These are phyloP conservation scores for Tryphoninae sp. DNA, from an alignment of 2,888 invertebrate genomes.

Conservation along the genomic window DNA sequence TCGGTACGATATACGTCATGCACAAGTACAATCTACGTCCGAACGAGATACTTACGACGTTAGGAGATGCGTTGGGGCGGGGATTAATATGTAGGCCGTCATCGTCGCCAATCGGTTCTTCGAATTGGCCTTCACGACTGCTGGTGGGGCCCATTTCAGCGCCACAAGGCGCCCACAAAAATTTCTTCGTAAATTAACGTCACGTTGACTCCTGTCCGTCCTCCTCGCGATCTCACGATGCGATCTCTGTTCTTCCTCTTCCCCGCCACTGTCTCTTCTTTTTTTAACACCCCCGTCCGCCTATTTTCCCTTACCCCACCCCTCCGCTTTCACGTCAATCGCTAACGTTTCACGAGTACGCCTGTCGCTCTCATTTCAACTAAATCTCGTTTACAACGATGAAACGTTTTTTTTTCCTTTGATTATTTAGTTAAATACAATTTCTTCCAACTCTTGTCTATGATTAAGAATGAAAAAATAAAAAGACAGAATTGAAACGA, in stretches of 20 bases:
- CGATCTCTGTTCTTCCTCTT: slow-evolving; percentile 14
- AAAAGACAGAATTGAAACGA: too few relatives aligned
- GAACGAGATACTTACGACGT: slow-evolving; percentile 71
- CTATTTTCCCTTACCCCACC: neutral
- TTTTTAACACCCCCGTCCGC: neutral
- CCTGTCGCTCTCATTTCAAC: slow-evolving; percentile 45
- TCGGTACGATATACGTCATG: slow-evolving; percentile 1
- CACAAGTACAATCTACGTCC: neutral
- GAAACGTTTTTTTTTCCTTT: neutral
- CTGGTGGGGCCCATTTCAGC: slow-evolving; percentile 78
- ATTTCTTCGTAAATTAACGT: slow-evolving; percentile 53
- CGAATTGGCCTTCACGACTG: slow-evolving; percentile 77
- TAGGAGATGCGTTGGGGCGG: slow-evolving; percentile 66
- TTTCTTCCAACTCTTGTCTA: too few relatives aligned
- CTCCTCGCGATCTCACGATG: slow-evolving; percentile 16
- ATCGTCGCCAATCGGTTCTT: slow-evolving; percentile 78
- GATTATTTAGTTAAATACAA: neutral
- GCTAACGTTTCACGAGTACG: slow-evolving; percentile 37
- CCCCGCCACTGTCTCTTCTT: neutral
- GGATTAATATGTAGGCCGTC: slow-evolving; percentile 78
- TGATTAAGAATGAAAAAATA: too few relatives aligned
- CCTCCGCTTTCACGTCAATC: neutral
- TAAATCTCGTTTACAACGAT: slow-evolving; percentile 6
- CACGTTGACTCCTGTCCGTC: slow-evolving; percentile 32
- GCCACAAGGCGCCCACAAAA: slow-evolving; percentile 61